A percentile compares a stretch with the other conserved stretches of the same genome.
phyloP scores from a whole-genome alignment of 1,140 invertebrate species.

The Sarcophaga peregrina region DNA sequence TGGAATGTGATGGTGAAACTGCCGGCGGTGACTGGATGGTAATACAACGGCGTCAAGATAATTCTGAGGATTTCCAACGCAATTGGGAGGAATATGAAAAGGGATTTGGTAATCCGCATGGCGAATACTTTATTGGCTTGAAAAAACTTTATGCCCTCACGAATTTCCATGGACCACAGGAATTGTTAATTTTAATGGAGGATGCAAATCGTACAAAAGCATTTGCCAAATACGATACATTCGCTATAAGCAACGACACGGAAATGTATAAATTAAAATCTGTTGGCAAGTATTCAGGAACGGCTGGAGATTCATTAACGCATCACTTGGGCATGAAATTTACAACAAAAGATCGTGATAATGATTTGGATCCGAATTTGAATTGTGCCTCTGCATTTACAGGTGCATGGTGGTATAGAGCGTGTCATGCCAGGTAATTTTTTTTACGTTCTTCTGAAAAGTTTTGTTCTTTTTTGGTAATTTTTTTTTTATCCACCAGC shows the following conservation, averaged over 20 bases:
- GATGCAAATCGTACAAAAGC: slow-evolving; percentile 68
- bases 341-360: slow-evolving; percentile 76
- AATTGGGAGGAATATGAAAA: slow-evolving; percentile 72
- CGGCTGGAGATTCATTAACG: slow-evolving; percentile 74
- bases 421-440: slow-evolving; percentile 57
- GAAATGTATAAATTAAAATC: slow-evolving; percentile 74
- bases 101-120: slow-evolving; percentile 72
- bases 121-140: slow-evolving; percentile 74
- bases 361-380: slow-evolving; percentile 73
- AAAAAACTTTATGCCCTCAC: slow-evolving; percentile 72
- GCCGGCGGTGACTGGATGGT: background rate
- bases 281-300: slow-evolving; percentile 74
- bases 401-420: slow-evolving; percentile 76
- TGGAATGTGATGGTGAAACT: background rate
- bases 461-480: background rate
- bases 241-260: slow-evolving; percentile 74
- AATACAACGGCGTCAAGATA: slow-evolving; percentile 67
- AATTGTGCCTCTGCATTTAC: slow-evolving; percentile 75
- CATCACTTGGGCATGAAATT: slow-evolving; percentile 77
- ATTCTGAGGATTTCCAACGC: slow-evolving; percentile 71
- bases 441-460: background rate
- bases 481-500: background rate
- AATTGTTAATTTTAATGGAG: slow-evolving; percentile 74
- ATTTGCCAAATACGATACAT: slow-evolving; percentile 74
- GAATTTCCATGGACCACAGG: slow-evolving; percentile 70